Evolutionary conservation across 1,140 invertebrate species (phyloP).

Genomic region (Drosophila repleta): DNA sequence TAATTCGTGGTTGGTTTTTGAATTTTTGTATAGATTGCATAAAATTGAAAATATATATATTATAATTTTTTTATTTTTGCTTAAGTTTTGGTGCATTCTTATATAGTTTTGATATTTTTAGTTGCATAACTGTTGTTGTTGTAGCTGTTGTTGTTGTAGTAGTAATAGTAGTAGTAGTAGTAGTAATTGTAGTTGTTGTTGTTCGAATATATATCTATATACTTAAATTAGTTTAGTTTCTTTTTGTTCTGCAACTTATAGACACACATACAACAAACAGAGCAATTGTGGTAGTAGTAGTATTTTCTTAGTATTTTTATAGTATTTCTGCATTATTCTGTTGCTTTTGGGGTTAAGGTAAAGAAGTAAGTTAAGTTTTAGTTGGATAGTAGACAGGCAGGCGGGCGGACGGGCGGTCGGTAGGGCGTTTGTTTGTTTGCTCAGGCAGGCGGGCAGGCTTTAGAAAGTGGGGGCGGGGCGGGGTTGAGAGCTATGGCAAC

Average conservation of each 20-base stretch:
- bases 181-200: conserved; percentile 47
- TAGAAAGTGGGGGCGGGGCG: not conserved
- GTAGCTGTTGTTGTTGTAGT: conserved; percentile 64
- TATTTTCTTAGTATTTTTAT: conserved; percentile 10
- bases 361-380: conserved; percentile 41
- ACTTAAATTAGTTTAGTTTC: conserved; percentile 23
- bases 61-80: conserved; percentile 48
- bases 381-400: conserved; percentile 55
- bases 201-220: conserved; percentile 18
- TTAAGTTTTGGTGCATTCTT: conserved; percentile 64
- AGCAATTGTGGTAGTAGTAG: conserved; percentile 27
- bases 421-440: conserved; percentile 1
- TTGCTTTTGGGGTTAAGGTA: conserved; percentile 44
- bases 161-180: conserved; percentile 37
- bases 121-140: conserved; percentile 80
- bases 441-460: conserved; percentile 7
- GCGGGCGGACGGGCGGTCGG: conserved; percentile 41
- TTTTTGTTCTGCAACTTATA: conserved; percentile 59
- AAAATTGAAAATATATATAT: conserved; percentile 68
- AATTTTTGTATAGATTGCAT: conserved; percentile 74
- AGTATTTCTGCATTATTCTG: conserved; percentile 20
- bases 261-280: conserved; percentile 51
- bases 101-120: conserved; percentile 51
- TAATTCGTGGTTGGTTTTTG: conserved; percentile 69
- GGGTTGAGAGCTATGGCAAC: conserved; percentile 30